Conservation (phyloP, 2,113 vertebrate genomes). For the Oncorhynchus mykiss region DNA sequence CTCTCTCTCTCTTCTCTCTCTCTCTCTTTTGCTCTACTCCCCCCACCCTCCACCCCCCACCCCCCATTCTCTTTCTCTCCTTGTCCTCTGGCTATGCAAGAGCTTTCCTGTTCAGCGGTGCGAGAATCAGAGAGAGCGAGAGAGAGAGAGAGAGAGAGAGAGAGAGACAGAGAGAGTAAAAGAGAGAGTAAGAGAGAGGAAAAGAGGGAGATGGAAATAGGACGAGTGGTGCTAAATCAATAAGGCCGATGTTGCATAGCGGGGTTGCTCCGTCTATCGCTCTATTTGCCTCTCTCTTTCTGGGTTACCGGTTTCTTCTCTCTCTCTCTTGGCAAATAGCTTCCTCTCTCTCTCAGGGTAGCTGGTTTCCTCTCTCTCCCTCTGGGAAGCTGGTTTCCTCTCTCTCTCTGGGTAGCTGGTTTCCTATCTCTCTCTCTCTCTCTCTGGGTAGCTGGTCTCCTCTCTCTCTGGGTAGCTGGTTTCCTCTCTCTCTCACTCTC, state of each 20-base stretch:
- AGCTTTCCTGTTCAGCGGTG: constrained; percentile 9
- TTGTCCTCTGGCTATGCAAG: constrained; percentile 28
- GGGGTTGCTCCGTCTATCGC: constrained; percentile 20
- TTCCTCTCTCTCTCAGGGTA: background rate
- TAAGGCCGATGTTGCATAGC: constrained; percentile 41
- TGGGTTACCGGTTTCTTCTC: background rate
- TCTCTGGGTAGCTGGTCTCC: no score
- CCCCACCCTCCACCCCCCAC: background rate
- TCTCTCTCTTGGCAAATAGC: background rate
- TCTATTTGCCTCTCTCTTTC: background rate
- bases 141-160: background rate
- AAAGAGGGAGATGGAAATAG: constrained; percentile 32
- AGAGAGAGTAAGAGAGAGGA: background rate
- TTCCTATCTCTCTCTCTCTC: no score
- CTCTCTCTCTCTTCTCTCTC: background rate
- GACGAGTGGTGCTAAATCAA: constrained; percentile 37
- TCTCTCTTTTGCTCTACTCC: no score
- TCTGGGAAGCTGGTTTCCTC: no score
- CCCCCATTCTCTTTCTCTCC: background rate
- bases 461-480: no score
- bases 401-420: no score
- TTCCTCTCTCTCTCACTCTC: no score
- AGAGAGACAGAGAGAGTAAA: no score
- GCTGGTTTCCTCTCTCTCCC: background rate
- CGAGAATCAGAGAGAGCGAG: constrained; percentile 12